Percentiles rank a stretch among this genome's conserved stretches.
These are phyloP conservation scores for Danio kyathit DNA, from an alignment of 2,797 vertebrate species.

Conservation along the genomic window DNA sequence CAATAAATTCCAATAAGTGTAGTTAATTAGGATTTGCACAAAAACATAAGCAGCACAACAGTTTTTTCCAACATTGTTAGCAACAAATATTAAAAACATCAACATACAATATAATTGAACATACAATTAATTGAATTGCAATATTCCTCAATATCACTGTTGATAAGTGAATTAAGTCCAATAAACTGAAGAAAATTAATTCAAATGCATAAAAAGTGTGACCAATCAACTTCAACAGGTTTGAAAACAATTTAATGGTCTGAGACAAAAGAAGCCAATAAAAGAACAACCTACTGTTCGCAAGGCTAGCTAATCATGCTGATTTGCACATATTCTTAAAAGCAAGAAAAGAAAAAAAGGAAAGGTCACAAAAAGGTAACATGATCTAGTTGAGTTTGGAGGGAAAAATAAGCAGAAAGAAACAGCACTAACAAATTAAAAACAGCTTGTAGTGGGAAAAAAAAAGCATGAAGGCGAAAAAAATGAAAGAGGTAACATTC, in stretches of 20 bases:
- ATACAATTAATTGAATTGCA: background rate
- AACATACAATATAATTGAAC: too few relatives aligned
- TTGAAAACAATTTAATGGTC: background rate
- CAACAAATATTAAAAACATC: background rate
- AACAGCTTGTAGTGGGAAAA: constrained; percentile 17
- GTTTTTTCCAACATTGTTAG: too few relatives aligned
- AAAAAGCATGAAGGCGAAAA: constrained; percentile 6
- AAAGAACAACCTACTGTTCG: background rate
- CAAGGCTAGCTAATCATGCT: background rate
- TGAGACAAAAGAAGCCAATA: background rate
- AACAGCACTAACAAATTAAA: background rate
- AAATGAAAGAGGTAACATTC: constrained; percentile 65
- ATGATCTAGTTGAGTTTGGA: background rate
- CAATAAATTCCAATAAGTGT: background rate
- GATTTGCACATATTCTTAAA: background rate
- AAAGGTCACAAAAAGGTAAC: background rate
- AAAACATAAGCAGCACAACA: too few relatives aligned
- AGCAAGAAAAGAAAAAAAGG: background rate
- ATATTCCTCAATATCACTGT: background rate
- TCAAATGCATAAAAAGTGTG: too few relatives aligned
- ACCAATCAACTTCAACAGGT: background rate
- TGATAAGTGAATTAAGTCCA: too few relatives aligned
- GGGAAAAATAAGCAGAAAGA: background rate
- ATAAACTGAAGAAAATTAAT: too few relatives aligned
- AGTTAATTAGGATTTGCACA: too few relatives aligned